Base-by-base conservation (phyloP, 2,113 vertebrate genomes). In the Hylia prasina region DNA sequence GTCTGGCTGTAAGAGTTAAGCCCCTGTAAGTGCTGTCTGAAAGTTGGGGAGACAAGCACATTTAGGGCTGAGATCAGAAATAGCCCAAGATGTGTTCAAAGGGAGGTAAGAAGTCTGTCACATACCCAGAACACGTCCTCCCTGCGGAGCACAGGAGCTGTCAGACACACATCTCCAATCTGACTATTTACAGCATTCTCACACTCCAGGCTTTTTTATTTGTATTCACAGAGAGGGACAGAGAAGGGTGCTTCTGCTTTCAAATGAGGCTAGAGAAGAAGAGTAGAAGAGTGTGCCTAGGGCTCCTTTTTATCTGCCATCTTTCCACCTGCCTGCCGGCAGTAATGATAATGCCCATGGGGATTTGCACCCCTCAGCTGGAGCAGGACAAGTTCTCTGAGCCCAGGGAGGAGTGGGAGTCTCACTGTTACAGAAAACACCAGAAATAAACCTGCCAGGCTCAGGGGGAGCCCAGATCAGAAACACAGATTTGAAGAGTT, bases 111-210 rank as follows among this genome's bases (percentile, higher is more conserved):
- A 33, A 48, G 28, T 80, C 45, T 65, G 20, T 91, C 75, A 61
- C 6, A 9, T 27, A 68, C 60, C 31, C 72, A 54, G 82, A 82
- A 65, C 69, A 54, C 28, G 3, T 75, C 48, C 42, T 83, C 60
- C 72, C 72, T 0, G 0, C 0, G 0, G 50, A 87, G 71, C 4
- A 0, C 53, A 28, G 45, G 57, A 94, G 79, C 85, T 95, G 90
- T 90, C 94, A 93, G 66, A 56, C 72, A 78, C 76, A 64, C 71
- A 63, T 81, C 54, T 85, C 75, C 0, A 0, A 51, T 70, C 35
- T 31, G 71, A 30, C 56, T 94, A 37, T 86, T 94, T 90, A 88
- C 91, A 92, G 80, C 68, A 10, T 77, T 73, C 75, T 72, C 53
- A 81, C 9, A 7, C 25, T 73, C 77, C 47, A 50, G 63, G 2